phyloP scores from a whole-genome alignment of 2,797 vertebrate species.

The Hypotaenidia okinawae region DNA sequence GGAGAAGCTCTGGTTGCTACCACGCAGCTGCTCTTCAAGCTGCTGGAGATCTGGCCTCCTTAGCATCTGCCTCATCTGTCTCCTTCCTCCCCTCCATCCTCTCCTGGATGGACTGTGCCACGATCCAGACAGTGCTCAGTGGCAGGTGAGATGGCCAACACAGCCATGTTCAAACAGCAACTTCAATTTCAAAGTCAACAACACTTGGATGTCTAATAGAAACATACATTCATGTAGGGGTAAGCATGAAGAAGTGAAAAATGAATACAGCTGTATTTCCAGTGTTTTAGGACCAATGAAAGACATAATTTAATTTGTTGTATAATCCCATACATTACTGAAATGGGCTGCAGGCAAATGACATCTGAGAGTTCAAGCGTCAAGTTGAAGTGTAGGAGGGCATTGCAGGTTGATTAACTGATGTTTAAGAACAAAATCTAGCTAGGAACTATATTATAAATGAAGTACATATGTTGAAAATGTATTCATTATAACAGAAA shows the following conservation, averaged over 20 bases:
- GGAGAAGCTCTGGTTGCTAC: background rate
- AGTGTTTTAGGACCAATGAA: background rate
- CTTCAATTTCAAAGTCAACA: background rate
- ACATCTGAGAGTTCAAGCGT: background rate
- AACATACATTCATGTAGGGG: background rate
- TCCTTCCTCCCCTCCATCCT: background rate
- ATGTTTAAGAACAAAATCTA: constrained; percentile 19
- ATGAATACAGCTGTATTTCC: background rate
- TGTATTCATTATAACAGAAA: constrained; percentile 38
- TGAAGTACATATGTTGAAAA: constrained; percentile 18
- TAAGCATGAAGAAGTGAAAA: background rate
- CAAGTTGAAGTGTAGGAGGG: background rate
- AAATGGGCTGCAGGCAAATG: background rate
- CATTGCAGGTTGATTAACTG: background rate
- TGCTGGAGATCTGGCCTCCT: accelerated
- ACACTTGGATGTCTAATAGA: background rate
- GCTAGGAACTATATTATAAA: constrained; percentile 1
- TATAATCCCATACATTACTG: background rate
- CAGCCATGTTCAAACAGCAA: background rate
- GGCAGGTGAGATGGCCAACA: background rate
- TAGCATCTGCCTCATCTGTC: background rate
- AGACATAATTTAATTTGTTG: background rate
- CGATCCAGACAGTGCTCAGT: accelerated
- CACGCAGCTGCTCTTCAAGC: background rate
- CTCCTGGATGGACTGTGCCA: background rate